Base-by-base conservation (phyloP, 1,140 invertebrate species). In the Pararge aegeria region DNA sequence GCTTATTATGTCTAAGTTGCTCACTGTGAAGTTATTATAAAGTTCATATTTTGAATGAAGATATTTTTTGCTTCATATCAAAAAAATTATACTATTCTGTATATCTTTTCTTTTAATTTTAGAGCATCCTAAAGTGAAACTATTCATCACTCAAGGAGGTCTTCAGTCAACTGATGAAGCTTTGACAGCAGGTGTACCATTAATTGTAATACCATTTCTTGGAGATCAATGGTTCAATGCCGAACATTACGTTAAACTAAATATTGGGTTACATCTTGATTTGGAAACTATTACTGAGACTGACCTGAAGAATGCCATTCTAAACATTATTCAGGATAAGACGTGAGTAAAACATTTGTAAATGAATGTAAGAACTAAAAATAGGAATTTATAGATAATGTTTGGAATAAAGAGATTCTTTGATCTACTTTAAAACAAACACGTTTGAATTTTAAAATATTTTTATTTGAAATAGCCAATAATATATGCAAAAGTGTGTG, bases 131-230 rank as follows among this genome's bases (percentile, higher is more conserved):
- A 75, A 75, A 7, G 19, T 70, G 0, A 73, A 75, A 44, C 12
- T 71, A 6, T 76, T 80, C 20, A 68, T 80, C 30, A 73, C 66
- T 10, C 77, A 80, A 66, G 70, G 68, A 29, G 93, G 93, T 1
- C 74, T 90, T 30, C 89, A 69, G 37, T 74, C 72, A 1, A 74
- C 70, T 15, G 67, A 68, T 21, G 70, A 68, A 50, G 58, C 65
- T 18, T 66, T 75, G 2, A 29, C 44, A 18, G 61, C 66, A 20
- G 67, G 58, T 13, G 65, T 73, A 3, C 70, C 70, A 5, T 18
- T 76, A 18, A 27, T 73, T 10, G 73, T 61, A 9, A 53, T 73
- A 18, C 73, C 85, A 0, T 75, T 84, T 40, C 38, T 77, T 5
- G 69, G 55, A 12, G 86, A 89, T 49, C 86, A 89, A 57, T 73